phyloP scores from a whole-genome alignment of 2,113 vertebrate species.

The Burhinus oedicnemus region DNA sequence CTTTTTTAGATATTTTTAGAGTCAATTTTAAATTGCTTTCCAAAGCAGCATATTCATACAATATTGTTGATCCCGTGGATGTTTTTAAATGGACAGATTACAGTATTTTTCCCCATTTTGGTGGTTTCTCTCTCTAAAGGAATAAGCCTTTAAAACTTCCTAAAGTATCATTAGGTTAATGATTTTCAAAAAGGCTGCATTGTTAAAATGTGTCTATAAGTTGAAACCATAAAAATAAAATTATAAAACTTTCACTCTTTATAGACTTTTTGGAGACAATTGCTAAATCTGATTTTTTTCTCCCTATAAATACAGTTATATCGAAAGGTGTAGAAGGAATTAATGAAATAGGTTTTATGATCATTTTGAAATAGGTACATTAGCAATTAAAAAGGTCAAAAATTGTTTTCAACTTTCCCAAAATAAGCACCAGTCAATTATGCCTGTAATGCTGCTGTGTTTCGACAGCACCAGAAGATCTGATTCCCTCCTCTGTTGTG shows the following conservation, averaged over 20 bases:
- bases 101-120: background rate
- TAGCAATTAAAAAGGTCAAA: background rate
- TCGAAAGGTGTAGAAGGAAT: background rate
- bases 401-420: background rate
- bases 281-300: background rate
- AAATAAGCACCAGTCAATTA: background rate
- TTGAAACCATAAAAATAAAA: background rate
- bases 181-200: background rate
- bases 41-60: background rate
- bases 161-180: background rate
- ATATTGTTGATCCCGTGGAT: background rate
- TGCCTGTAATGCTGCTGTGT: background rate
- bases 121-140: slow-evolving; percentile 4
- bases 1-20: background rate
- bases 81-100: slow-evolving; percentile 10
- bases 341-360: background rate
- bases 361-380: background rate
- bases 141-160: background rate
- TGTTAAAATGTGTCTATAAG: background rate
- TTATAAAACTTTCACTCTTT: background rate
- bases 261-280: background rate
- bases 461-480: background rate
- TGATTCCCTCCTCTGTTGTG: background rate
- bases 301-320: background rate
- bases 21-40: slow-evolving; percentile 36